Evolutionary conservation across 2,797 vertebrate genomes (phyloP), one percentile per base, ranked within the genome.

Genomic region (Hippocampus kuda): DNA sequence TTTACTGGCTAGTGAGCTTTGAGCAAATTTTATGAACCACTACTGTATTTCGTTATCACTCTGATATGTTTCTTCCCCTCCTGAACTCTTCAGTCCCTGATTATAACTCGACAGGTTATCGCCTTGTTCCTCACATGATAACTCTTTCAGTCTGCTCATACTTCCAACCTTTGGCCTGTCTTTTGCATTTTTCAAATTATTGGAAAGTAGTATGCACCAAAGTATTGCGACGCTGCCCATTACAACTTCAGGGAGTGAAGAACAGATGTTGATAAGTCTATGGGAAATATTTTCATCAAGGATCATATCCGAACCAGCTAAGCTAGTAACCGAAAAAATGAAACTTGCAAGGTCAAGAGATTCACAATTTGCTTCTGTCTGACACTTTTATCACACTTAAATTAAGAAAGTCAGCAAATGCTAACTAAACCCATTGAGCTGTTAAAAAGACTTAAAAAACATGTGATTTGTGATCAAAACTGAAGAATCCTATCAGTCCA

Each of bases 31-130:
- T 77, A 70, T 69, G 18, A 67, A 57, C 64, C 1, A 75, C 68
- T 79, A 60, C 6, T 60, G 27, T 60, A 74, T 83, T 79, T 85
- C 34, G 1, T 74, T 80, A 65, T 51, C 51, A 4, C 60, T 70
- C 68, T 51, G 41, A 72, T 72, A 64, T 46, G 18, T 70, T 77
- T 61, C 75, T 65, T 70, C 63, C 71, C 34, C 65, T 8, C 4
- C 11, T 49, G 42, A 79, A 76, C 75, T 68, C 62, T 59, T 34
- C 56, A 71, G 75, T 75, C 74, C 16, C 60, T 26, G 49, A 24
- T 77, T 75, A 81, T 73, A 77, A 44, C 79, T 41, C 65, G 34
- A 70, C 78, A 66, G 65, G 60, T 75, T 72, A 48, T 53, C 73
- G 69, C 77, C 54, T 77, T 1, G 10, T 34, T n/a, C 41, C 41